phyloP scores from a whole-genome alignment of 2,113 vertebrate genomes.

The Pelusios castaneus region DNA sequence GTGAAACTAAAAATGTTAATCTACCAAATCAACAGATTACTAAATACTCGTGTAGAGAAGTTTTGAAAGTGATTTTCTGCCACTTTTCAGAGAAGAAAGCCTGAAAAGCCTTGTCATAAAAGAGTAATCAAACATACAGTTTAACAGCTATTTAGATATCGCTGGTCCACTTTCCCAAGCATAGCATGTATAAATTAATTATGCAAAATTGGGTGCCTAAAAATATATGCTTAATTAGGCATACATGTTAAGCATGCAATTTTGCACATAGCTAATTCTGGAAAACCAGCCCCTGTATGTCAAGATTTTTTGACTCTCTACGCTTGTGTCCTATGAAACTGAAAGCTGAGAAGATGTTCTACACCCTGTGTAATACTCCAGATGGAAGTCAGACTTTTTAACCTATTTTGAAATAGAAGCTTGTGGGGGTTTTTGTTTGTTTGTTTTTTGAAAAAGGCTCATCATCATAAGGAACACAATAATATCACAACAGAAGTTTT shows the following conservation, averaged over 20 bases:
- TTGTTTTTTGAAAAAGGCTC: no score
- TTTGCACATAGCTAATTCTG: neutral
- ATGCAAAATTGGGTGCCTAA: neutral
- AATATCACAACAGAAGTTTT: neutral
- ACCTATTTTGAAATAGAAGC: neutral
- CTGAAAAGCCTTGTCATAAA: neutral
- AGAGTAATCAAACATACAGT: neutral
- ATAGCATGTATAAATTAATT: neutral
- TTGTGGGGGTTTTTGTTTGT: no score
- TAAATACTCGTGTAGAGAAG: neutral
- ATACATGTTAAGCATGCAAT: neutral
- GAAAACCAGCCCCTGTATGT: neutral
- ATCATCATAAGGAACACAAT: neutral
- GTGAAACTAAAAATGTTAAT: neutral
- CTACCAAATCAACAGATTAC: neutral
- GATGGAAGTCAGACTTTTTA: neutral
- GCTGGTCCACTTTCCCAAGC: neutral
- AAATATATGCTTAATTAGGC: fast-evolving
- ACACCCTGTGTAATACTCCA: neutral
- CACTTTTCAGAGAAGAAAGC: neutral
- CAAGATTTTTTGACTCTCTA: neutral
- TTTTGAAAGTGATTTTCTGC: neutral
- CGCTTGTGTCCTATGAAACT: neutral
- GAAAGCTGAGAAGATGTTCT: neutral
- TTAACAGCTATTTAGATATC: neutral